These are phyloP conservation scores for Coptodon bakossiorum DNA, from an alignment of 2,113 vertebrate species.

Conservation along the genomic window DNA sequence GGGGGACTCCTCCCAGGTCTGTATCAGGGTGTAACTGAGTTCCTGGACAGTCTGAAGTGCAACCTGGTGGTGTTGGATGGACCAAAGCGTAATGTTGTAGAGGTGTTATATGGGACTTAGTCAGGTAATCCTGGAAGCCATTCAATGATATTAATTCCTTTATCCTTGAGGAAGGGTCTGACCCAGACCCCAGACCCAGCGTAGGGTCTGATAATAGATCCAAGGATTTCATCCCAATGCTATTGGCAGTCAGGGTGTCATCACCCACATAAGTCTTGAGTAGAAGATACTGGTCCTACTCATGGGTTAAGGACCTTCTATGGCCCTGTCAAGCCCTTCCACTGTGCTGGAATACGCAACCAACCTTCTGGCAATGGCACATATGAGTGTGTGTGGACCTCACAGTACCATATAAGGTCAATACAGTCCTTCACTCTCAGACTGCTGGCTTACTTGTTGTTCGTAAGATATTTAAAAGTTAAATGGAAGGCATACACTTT, in stretches of 20 bases:
- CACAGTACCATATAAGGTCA: background rate
- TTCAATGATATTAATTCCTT: background rate
- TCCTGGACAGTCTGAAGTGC: background rate
- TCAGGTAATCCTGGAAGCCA: background rate
- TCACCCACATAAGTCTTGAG: background rate
- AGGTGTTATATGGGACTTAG: background rate
- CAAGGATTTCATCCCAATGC: background rate
- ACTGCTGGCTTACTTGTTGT: background rate
- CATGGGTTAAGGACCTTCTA: fast-evolving
- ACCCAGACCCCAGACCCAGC: background rate
- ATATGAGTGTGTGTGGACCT: background rate
- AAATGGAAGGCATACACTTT: background rate
- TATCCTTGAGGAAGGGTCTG: background rate
- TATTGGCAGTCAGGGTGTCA: background rate
- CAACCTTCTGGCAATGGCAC: background rate
- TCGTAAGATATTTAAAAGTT: background rate
- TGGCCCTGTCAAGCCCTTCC: background rate
- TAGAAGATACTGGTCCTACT: background rate
- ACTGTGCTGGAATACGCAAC: background rate
- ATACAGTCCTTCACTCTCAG: background rate
- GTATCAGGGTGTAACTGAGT: background rate
- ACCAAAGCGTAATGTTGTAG: background rate
- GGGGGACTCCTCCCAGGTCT: background rate
- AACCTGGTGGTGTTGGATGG: background rate
- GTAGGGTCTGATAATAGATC: background rate